A percentile compares a stretch with the other conserved stretches of the same genome.
phyloP scores from a whole-genome alignment of 2,797 vertebrate species.

The Micromesistius poutassou region DNA sequence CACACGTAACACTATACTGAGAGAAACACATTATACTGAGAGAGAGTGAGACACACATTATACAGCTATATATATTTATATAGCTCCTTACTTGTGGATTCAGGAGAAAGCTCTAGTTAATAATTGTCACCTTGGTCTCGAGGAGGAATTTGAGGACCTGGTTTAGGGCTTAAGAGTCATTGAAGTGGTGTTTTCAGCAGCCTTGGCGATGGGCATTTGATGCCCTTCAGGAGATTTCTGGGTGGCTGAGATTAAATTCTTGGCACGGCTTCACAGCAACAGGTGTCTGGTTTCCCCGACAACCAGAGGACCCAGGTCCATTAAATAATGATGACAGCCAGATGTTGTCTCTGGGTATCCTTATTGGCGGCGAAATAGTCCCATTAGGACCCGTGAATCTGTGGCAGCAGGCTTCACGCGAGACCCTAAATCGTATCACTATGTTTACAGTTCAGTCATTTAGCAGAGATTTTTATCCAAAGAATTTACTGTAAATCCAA shows the following conservation, averaged over 20 bases:
- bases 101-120: neutral
- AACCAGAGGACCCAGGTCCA: neutral
- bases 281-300: neutral
- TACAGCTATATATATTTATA: no score
- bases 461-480: neutral
- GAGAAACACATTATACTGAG: no score
- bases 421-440: neutral
- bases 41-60: no score
- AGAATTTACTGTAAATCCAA: neutral
- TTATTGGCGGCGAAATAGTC: neutral
- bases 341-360: neutral
- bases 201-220: neutral
- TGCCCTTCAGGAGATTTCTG: neutral
- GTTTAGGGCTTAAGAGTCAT: neutral
- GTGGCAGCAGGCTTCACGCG: neutral
- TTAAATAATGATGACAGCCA: neutral
- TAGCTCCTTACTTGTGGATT: neutral
- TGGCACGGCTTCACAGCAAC: neutral
- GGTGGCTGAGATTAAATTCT: conserved; percentile 1
- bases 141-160: neutral
- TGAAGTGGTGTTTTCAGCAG: neutral
- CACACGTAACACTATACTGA: no score
- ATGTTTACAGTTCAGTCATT: neutral
- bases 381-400: neutral
- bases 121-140: neutral